Base-by-base conservation (phyloP, 2,797 vertebrate genomes). In the Holocentrus rufus region DNA sequence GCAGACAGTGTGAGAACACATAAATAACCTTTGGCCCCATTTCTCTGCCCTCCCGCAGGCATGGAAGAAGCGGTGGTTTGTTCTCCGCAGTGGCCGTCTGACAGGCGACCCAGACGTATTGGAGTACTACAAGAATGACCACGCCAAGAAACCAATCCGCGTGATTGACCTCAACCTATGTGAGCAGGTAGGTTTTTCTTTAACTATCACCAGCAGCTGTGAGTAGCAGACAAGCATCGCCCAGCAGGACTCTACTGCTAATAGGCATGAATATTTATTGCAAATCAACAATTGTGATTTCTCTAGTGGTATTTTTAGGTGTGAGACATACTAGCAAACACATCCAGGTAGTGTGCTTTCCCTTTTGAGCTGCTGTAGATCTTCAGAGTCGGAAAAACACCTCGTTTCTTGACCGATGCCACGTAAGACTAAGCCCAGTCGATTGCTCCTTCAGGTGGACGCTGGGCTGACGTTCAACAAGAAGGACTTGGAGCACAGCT, bases 121-220 rank as follows among this genome's bases (percentile, higher is more conserved):
- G 94, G 98, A 99, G 87, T 99, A 99, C 90, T 99, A 99, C 95
- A 99, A 99, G 94, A 99, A 99, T 95, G 97, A 99, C 93, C 96
- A 97, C 65, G 93, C 97, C 87, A 99, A 98, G 92, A 99, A 99
- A 90, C 98, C 98, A 70, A 99, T 99, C 81, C 97, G 98, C 62
- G 97, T 99, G 91, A 99, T 99, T 83, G 97, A 99, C 94, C 96
- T 99, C 91, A 99, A 99, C 92, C 92, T 99, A 78, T 99, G 98
- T 88, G 97, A 99, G 86, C 98, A 99, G 95, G 92, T 93, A 83
- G 0, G 50, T 18, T 61, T 65, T n/a, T n/a, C n/a, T 3, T 2
- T 18, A 5, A 1, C 69, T 17, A 8, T 39, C n/a, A 11, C 7
- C 58, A 44, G 6, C 9, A n/a, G n/a, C 34, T 66, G n/a, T 8